phyloP scores from a whole-genome alignment of 2,797 vertebrate species.

The Poecilia picta region DNA sequence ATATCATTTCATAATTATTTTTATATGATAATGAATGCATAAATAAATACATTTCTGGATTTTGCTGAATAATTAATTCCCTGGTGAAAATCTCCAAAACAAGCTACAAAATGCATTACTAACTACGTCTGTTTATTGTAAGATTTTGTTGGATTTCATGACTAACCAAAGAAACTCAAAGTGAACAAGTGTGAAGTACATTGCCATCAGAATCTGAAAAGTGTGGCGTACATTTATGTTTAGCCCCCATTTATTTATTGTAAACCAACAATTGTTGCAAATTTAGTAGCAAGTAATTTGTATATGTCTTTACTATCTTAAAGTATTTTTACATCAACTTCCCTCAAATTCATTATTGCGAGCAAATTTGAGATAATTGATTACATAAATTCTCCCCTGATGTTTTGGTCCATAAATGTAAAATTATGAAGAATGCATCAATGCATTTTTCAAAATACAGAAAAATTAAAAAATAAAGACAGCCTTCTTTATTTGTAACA shows the following conservation, averaged over 20 bases:
- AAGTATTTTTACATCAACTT: too few relatives aligned
- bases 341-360: too few relatives aligned
- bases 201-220: neutral
- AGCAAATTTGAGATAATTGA: too few relatives aligned
- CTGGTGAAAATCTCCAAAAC: neutral
- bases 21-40: neutral
- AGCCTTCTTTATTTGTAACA: too few relatives aligned
- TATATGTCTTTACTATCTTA: too few relatives aligned
- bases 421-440: too few relatives aligned
- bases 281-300: neutral
- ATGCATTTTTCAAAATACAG: too few relatives aligned
- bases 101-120: neutral
- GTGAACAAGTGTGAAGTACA: neutral
- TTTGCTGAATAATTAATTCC: neutral
- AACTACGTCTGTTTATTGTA: neutral
- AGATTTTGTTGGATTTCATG: neutral
- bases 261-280: neutral
- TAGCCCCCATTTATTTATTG: neutral
- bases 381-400: too few relatives aligned
- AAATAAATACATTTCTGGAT: neutral
- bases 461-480: too few relatives aligned
- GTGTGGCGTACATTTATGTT: neutral
- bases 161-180: neutral
- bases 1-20: neutral
- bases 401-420: too few relatives aligned